phyloP scores from a whole-genome alignment of 1,140 invertebrate species.

The Drosophila neocordata region DNA sequence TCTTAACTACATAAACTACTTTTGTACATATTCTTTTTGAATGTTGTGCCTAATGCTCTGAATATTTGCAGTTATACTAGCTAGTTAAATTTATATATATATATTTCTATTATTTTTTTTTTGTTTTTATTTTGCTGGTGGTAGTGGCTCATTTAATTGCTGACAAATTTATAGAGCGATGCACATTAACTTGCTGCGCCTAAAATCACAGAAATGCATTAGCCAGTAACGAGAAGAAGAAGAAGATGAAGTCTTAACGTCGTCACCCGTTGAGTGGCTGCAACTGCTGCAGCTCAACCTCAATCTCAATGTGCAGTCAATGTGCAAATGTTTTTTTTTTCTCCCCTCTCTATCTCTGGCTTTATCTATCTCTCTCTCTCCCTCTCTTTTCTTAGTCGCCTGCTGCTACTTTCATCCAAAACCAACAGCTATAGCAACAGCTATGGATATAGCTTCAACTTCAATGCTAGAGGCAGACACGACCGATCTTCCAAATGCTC shows the following conservation, averaged over 20 bases:
- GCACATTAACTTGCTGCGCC: conserved; percentile 78
- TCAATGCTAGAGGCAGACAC: conserved; percentile 57
- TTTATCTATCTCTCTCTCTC: too few relatives aligned
- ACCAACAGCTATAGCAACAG: conserved; percentile 29
- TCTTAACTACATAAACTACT: too few relatives aligned
- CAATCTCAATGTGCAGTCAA: conserved; percentile 76
- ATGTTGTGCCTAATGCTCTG: background rate
- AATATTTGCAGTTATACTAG: conserved; percentile 1
- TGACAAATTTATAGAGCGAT: conserved; percentile 82
- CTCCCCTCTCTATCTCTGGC: background rate
- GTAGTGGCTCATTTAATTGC: conserved; percentile 72
- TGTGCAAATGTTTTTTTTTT: conserved; percentile 53
- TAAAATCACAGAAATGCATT: conserved; percentile 80
- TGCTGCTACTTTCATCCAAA: conserved; percentile 58
- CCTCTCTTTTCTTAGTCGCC: conserved; percentile 25
- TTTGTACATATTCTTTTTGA: too few relatives aligned
- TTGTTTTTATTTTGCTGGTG: background rate
- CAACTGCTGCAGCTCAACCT: conserved; percentile 44
- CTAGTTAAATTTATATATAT: background rate
- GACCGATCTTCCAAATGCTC: conserved; percentile 44
- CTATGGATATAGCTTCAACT: conserved; percentile 13
- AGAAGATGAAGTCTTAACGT: conserved; percentile 21
- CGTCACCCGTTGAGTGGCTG: conserved; percentile 49
- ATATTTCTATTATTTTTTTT: background rate
- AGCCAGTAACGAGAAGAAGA: conserved; percentile 37